A percentile compares a stretch with the other conserved stretches of the same genome.
phyloP scores from a whole-genome alignment of 1,140 invertebrate species.

The Drosophila parvula region DNA sequence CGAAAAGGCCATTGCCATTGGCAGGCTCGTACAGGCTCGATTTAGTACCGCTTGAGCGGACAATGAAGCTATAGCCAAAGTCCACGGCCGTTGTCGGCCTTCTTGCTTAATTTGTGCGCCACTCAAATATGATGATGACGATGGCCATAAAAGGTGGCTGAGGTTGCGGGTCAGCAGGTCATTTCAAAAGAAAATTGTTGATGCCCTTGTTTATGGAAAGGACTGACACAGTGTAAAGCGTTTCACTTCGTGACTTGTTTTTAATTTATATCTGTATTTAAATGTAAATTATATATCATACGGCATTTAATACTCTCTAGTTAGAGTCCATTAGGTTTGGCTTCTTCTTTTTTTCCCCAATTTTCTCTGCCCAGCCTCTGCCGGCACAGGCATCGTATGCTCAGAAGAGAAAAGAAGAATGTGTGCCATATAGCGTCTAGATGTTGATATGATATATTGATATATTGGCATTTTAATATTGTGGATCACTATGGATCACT shows the following conservation, averaged over 20 bases:
- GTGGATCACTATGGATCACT: too few species aligned
- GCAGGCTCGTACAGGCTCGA: slow-evolving; percentile 47
- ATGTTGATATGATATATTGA: too few species aligned
- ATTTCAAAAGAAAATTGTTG: slow-evolving; percentile 38
- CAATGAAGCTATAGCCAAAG: slow-evolving; percentile 57
- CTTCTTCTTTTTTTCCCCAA: too few species aligned
- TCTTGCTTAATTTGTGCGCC: slow-evolving; percentile 63
- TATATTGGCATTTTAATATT: too few species aligned
- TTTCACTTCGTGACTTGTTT: slow-evolving; percentile 1
- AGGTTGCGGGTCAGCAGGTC: slow-evolving; percentile 32
- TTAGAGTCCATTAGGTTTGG: too few species aligned
- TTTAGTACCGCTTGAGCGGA: slow-evolving; percentile 67
- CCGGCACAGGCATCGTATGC: too few species aligned
- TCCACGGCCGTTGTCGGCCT: slow-evolving; percentile 19
- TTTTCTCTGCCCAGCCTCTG: too few species aligned
- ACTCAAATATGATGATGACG: slow-evolving; percentile 20
- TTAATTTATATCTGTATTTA: background rate
- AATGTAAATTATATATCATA: background rate
- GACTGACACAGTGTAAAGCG: slow-evolving; percentile 23
- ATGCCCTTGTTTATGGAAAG: slow-evolving; percentile 30
- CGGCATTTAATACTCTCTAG: too few species aligned
- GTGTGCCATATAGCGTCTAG: too few species aligned
- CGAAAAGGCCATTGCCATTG: slow-evolving; percentile 46
- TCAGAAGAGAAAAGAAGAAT: too few species aligned
- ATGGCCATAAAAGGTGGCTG: slow-evolving; percentile 16